Conservation (phyloP, 2,888 invertebrate species). For the Malthinus flaveolus region DNA sequence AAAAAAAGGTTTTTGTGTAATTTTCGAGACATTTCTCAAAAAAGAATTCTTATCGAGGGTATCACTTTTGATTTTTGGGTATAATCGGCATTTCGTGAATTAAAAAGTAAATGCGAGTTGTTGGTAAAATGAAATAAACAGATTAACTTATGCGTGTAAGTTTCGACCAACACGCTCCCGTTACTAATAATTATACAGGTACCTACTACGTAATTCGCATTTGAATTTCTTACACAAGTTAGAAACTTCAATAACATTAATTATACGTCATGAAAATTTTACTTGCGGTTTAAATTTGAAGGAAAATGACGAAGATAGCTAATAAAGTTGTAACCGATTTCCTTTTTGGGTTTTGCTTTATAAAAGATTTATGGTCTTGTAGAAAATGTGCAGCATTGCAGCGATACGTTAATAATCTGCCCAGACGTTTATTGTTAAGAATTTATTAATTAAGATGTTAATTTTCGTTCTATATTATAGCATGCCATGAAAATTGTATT, state of each 20-base stretch:
- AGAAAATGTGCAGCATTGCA: constrained; percentile 37
- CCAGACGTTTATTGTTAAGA: constrained; percentile 37
- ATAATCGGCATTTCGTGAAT: constrained; percentile 10
- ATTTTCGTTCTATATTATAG: constrained; percentile 20
- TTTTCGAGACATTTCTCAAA: background rate
- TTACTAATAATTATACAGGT: constrained; percentile 43
- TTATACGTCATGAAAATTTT: constrained; percentile 13
- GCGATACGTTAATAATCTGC: constrained; percentile 39
- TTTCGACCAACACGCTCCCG: constrained; percentile 41
- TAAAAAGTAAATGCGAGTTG: constrained; percentile 2
- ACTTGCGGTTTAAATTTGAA: background rate
- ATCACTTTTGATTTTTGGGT: background rate
- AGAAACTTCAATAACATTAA: constrained; percentile 4
- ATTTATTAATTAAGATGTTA: constrained; percentile 38
- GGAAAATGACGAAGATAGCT: constrained; percentile 29
- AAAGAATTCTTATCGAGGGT: constrained; percentile 4
- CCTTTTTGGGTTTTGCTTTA: constrained; percentile 30
- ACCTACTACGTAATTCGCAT: constrained; percentile 39
- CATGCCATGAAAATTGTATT: constrained; percentile 12
- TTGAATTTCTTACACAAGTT: constrained; percentile 31
- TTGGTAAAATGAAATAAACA: constrained; percentile 18
- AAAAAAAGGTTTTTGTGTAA: too few species aligned
- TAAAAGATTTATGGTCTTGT: constrained; percentile 37
- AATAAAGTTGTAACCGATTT: constrained; percentile 33
- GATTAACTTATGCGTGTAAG: constrained; percentile 35